Base-by-base conservation (phyloP, 2,113 vertebrate genomes). In the Mellivora capensis region DNA sequence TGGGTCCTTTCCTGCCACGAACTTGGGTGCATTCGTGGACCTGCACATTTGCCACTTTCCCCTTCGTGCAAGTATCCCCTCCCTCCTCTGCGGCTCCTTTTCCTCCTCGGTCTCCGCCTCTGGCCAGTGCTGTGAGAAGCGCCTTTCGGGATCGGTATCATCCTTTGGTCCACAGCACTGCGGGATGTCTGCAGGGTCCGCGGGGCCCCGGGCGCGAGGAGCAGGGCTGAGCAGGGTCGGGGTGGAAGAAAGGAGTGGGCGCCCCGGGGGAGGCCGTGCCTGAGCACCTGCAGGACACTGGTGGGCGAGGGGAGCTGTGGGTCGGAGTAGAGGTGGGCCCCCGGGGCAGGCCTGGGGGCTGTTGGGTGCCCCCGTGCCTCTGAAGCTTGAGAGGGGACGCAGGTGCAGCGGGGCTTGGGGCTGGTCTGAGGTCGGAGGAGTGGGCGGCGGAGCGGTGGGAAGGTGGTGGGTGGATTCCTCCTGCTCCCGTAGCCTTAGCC, bases 41-140 rank as follows among this genome's bases (percentile, higher is more conserved):
- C 7, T 4, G 8, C 20, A 6, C 7, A 0, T 4, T 18, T 7
- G 27, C 21, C 13, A 11, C 29, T 12, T 31, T 9, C 14, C 15
- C n/a, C 62, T 42, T 54, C 25, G 4, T 2, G 0, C 1, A 8
- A 4, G 21, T 0, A 3, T 34, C 11, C 2, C 21, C 64, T 42
- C 14, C 47, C 77, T 47, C 0, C 37, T 14, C 27, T 52, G n/a
- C 0, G 0, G 39, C 61, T 12, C 18, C 49, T 37, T 27, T 34
- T 9, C 39, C 17, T 52, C 6, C 8, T 17, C 2, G 6, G 3
- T 39, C 92, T 44, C 72, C 14, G 42, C 72, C 72, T 44, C 29
- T 27, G 71, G 8, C 21, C 76, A 34, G 11, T 21, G 31, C 52
- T 0, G 0, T 23, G 67, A 23, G 7, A 64, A 12, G 4, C 14